Conservation (phyloP, 1,140 invertebrate genomes). For the Diorhabda sublineata region DNA sequence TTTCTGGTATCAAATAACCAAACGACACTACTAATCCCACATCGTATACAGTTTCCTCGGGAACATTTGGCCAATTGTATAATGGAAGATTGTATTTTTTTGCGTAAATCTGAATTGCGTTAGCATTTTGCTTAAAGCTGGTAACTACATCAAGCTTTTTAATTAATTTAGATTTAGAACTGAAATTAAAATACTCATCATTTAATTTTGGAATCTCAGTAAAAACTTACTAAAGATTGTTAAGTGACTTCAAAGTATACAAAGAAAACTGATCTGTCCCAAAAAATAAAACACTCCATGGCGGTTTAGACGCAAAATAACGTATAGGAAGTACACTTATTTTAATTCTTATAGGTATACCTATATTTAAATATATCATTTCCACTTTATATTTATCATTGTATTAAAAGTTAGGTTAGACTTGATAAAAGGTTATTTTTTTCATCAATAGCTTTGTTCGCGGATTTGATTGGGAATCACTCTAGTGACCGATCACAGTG, state of each 20-base stretch:
- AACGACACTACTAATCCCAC: conserved; percentile 69
- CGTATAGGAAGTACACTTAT: neutral
- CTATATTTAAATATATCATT: neutral
- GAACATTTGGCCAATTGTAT: conserved; percentile 55
- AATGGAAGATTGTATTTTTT: conserved; percentile 49
- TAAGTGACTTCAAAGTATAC: conserved; percentile 54
- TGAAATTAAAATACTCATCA: neutral
- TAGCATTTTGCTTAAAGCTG: conserved; percentile 50
- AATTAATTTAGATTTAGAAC: conserved; percentile 32
- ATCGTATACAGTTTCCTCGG: conserved; percentile 50
- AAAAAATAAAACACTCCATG: conserved; percentile 63
- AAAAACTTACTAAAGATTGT: conserved; percentile 51
- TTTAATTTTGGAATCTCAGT: neutral
- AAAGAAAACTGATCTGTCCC: conserved; percentile 65
- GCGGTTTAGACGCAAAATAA: conserved; percentile 34
- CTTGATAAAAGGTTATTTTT: no score
- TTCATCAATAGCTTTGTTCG: no score
- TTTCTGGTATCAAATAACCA: conserved; percentile 63
- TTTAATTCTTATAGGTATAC: neutral
- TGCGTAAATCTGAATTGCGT: conserved; percentile 54
- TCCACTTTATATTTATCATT: neutral
- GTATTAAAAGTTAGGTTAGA: no score
- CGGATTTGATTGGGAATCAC: no score
- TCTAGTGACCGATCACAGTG: no score
- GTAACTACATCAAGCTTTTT: conserved; percentile 59